phyloP scores from a whole-genome alignment of 2,113 vertebrate genomes.

The Eretmochelys imbricata region DNA sequence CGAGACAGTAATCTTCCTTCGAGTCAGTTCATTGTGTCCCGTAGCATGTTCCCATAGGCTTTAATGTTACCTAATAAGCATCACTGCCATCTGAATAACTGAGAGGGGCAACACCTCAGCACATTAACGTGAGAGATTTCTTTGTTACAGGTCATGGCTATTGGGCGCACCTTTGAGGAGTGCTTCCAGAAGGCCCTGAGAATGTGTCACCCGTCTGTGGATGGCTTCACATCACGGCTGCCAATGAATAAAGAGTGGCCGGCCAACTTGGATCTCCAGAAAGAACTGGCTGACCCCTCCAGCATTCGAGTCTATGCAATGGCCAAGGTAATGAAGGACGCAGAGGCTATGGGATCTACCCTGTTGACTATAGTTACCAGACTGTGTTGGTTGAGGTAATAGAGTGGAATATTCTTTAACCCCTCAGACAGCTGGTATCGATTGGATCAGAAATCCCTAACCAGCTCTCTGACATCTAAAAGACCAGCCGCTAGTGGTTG shows the following conservation, averaged over 20 bases:
- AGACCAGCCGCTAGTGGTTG: conserved; percentile 34
- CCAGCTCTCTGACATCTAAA: conserved; percentile 74
- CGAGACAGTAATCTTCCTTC: not conserved
- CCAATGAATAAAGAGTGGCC: conserved; percentile 92
- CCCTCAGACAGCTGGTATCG: conserved; percentile 61
- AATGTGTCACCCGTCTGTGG: conserved; percentile 94
- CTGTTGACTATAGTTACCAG: not conserved
- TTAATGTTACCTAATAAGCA: fast-evolving
- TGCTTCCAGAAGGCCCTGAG: conserved; percentile 95
- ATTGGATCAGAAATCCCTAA: conserved; percentile 66
- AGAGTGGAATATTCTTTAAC: not conserved
- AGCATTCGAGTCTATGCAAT: conserved; percentile 91
- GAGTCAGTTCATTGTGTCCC: not conserved
- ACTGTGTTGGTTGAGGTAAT: not conserved
- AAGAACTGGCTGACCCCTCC: conserved; percentile 89
- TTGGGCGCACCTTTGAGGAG: conserved; percentile 95
- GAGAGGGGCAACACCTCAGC: not conserved
- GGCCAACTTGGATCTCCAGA: conserved; percentile 78
- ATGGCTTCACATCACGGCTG: conserved; percentile 88
- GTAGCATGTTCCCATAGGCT: not conserved
- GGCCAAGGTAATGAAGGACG: conserved; percentile 86
- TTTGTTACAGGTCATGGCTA: conserved; percentile 89
- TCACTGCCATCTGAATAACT: not conserved
- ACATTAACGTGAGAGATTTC: not conserved
- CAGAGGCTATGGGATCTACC: fast-evolving